Conservation (phyloP, 2,113 vertebrate species). For the Malaclemys terrapin region DNA sequence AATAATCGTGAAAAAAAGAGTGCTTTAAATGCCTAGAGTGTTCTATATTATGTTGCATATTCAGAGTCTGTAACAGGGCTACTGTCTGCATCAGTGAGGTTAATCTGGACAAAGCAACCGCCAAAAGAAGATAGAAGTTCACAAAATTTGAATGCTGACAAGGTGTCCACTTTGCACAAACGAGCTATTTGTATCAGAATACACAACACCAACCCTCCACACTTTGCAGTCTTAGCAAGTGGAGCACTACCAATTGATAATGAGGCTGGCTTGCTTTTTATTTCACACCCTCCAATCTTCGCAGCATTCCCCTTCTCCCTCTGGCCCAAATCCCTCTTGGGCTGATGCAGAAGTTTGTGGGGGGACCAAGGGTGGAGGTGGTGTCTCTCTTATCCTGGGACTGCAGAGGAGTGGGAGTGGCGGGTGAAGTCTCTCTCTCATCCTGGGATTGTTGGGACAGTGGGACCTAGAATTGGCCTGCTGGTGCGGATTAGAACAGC, state of each 20-base stretch:
- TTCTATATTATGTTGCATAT: neutral
- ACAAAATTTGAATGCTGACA: neutral
- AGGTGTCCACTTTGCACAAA: neutral
- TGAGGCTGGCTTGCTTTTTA: neutral
- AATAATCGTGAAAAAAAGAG: neutral
- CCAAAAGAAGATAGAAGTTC: slow-evolving; percentile 4
- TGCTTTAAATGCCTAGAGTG: neutral
- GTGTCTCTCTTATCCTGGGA: neutral
- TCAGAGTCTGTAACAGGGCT: neutral
- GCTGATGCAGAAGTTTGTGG: neutral
- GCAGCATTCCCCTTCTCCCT: neutral
- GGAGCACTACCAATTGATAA: neutral
- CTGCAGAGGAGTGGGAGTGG: rapidly evolving
- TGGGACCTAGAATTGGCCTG: neutral
- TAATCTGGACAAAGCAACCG: neutral
- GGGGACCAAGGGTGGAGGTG: rapidly evolving
- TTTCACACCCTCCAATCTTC: rapidly evolving
- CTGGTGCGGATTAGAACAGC: neutral
- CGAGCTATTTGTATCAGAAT: neutral
- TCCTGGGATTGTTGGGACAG: rapidly evolving
- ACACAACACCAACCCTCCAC: neutral
- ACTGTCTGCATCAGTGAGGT: neutral
- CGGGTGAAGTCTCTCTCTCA: neutral
- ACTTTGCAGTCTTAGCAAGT: neutral
- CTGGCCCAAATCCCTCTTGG: neutral